Evolutionary conservation across 1,140 invertebrate species (phyloP), one percentile per base, ranked within the genome.

Genomic region (Microplitis mediator): DNA sequence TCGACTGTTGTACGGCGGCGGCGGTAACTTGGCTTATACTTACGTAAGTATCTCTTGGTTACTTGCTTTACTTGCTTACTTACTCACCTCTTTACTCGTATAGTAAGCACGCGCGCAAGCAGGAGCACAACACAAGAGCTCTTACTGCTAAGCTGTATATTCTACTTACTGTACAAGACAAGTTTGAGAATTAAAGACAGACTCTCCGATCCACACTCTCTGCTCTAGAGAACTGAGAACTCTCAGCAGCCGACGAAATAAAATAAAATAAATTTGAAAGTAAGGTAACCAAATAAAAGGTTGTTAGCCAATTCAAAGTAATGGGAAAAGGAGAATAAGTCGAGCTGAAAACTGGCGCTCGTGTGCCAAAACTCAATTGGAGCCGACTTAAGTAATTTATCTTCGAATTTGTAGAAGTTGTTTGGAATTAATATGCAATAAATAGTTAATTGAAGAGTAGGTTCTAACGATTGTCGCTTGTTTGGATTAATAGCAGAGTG

Each of bases 221-320:
- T 39, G 76, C 78, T 73, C 58, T 32, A 23, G 23, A 23, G 23
- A 23, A 23, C 23, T 23, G 23, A 23, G 23, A 23, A 23, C 23
- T 23, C 23, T 23, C 23, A 62, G 76, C 77, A 78, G 77, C 73
- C 80, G 75, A 81, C 83, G 75, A 86, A 85, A 85, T 79, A 80
- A 86, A 85, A 86, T 85, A 74, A 86, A 85, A 85, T 79, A 80
- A 86, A 85, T 85, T 85, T 81, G 84, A 86, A 86, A 85, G 83
- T 82, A 80, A 79, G 78, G 75, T 13, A n/a, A 23, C 4, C 81
- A 84, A 82, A 77, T 81, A 82, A 84, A 84, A 82, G 79, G 79
- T 81, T 81, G 79, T 77, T 67, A 67, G 78, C 77, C 76, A 74
- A 75, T 70, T 74, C 76, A 76, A 72, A 72, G 56, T 23, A 23